A percentile compares a stretch with the other conserved stretches of the same genome.
Conservation (phyloP, 2,888 invertebrate genomes). For the Syritta pipiens region DNA sequence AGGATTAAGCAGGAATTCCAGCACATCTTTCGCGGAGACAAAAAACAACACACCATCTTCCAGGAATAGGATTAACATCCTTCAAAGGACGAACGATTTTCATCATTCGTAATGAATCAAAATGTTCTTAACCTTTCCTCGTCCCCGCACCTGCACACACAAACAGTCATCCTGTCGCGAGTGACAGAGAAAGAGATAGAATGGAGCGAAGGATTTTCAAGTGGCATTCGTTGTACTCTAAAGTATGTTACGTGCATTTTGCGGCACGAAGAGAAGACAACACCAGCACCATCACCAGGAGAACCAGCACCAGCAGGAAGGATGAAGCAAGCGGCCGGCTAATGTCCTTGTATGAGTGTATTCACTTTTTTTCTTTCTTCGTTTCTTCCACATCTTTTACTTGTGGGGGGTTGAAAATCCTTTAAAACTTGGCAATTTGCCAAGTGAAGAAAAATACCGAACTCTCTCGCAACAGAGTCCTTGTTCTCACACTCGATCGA, state of each 20-base stretch:
- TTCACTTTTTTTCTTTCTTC: constrained; percentile 29
- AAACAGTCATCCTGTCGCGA: neutral
- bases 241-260: constrained; percentile 67
- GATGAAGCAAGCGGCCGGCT: constrained; percentile 52
- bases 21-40: neutral
- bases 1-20: constrained; percentile 12
- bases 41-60: neutral
- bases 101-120: constrained; percentile 59
- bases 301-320: neutral
- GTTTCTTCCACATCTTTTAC: constrained; percentile 32
- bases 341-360: constrained; percentile 67
- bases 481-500: too few species aligned
- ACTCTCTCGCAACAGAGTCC: too few species aligned
- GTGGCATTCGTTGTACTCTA: constrained; percentile 67
- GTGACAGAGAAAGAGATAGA: neutral
- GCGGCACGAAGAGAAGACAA: constrained; percentile 44
- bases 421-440: constrained; percentile 60
- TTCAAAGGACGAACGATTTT: constrained; percentile 58
- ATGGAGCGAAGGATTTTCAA: constrained; percentile 53
- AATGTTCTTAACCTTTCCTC: constrained; percentile 65
- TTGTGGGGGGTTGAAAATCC: constrained; percentile 58
- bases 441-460: constrained; percentile 58
- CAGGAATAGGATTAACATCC: constrained; percentile 51
- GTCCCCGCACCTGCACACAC: constrained; percentile 2
- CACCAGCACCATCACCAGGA: neutral